Conservation (phyloP, 2,797 vertebrate genomes). For the Cichlasoma orientale region DNA sequence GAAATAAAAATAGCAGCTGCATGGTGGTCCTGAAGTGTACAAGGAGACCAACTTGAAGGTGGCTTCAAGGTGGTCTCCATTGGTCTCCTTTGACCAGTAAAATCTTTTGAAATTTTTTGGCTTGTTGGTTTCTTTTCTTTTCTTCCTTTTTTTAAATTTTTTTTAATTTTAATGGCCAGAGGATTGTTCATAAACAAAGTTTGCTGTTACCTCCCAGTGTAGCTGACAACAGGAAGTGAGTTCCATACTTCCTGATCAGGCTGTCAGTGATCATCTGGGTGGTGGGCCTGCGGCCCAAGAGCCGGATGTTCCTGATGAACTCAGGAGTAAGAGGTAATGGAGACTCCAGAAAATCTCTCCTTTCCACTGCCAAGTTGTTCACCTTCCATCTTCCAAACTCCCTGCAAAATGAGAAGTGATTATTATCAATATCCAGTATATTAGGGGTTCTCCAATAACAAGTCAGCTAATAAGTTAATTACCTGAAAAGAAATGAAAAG, state of each 20-base stretch:
- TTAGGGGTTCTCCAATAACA: not conserved
- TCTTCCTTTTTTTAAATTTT: no score
- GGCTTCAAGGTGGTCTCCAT: no score
- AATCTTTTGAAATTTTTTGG: no score
- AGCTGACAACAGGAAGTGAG: slow-evolving; percentile 94
- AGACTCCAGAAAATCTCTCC: slow-evolving; percentile 92
- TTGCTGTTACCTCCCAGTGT: slow-evolving; percentile 91
- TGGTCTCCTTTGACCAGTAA: no score
- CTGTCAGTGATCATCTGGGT: slow-evolving; percentile 95
- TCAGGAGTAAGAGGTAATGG: slow-evolving; percentile 93
- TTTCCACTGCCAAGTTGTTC: slow-evolving; percentile 95
- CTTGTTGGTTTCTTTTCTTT: no score
- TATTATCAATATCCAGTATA: not conserved
- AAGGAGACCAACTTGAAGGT: not conserved
- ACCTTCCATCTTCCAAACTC: slow-evolving; percentile 99
- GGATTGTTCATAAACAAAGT: not conserved
- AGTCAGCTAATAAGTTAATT: not conserved
- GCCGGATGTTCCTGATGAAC: slow-evolving; percentile 93
- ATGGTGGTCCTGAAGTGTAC: not conserved
- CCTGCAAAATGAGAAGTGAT: slow-evolving; percentile 70
- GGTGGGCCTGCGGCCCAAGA: slow-evolving; percentile 91
- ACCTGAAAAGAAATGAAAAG: not conserved
- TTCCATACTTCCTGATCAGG: slow-evolving; percentile 98
- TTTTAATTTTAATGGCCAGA: accelerated
- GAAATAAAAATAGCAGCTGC: not conserved